A percentile compares a stretch with the other conserved stretches of the same genome.
These are phyloP conservation scores for Sander vitreus DNA, from an alignment of 2,113 vertebrate genomes.

Conservation along the genomic window DNA sequence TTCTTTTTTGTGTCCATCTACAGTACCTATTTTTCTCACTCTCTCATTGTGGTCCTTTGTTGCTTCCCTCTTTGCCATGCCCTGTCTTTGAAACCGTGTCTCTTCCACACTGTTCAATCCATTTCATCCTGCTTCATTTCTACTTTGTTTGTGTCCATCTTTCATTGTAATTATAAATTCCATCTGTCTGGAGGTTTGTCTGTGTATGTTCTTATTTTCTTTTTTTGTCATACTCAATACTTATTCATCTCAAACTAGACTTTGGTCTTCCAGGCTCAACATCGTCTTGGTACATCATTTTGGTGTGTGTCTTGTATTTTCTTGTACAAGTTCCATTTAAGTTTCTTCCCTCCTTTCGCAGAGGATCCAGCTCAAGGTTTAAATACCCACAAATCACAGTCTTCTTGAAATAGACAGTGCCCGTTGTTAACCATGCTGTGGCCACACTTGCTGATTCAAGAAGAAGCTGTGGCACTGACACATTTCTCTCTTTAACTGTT, in stretches of 20 bases:
- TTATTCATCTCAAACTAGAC: conserved; percentile 33
- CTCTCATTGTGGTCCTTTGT: neutral
- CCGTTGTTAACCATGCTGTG: conserved; percentile 73
- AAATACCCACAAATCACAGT: conserved; percentile 80
- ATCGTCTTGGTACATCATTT: conserved; percentile 36
- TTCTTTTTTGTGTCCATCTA: conserved; percentile 13
- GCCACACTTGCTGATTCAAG: conserved; percentile 77
- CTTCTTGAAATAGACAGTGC: conserved; percentile 82
- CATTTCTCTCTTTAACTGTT: conserved; percentile 38
- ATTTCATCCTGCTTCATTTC: neutral
- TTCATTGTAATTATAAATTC: conserved; percentile 29
- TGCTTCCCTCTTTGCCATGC: neutral
- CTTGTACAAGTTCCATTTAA: conserved; percentile 43
- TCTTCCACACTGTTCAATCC: neutral
- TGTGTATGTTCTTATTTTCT: neutral
- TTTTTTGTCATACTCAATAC: conserved; percentile 35
- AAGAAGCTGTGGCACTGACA: conserved; percentile 70
- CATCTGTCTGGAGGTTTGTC: conserved; percentile 23
- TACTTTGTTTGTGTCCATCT: conserved; percentile 3
- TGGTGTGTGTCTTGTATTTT: conserved; percentile 50
- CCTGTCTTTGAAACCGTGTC: neutral
- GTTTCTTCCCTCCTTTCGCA: conserved; percentile 50
- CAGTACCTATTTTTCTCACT: conserved; percentile 1
- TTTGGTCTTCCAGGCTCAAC: conserved; percentile 2
- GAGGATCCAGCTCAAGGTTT: conserved; percentile 68